Percentiles rank a stretch among this genome's conserved stretches.
Evolutionary conservation across 2,888 invertebrate genomes (phyloP).

Genomic region (Drosophila picticornis): DNA sequence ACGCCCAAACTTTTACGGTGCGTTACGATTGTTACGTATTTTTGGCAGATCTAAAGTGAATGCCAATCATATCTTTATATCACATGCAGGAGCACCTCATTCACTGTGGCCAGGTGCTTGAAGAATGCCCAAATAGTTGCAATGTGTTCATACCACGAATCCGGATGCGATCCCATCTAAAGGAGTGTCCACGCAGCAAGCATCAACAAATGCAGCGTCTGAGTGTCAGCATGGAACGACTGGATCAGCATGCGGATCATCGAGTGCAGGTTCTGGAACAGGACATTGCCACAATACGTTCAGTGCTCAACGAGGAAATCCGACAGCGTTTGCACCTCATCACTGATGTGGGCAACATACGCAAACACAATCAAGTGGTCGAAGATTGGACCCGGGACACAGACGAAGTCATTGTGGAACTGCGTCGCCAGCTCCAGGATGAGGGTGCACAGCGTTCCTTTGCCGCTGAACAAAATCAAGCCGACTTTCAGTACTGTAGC

Average conservation of each 20-base stretch:
- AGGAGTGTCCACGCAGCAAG: constrained; percentile 84
- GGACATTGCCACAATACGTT: constrained; percentile 75
- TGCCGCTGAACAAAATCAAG: constrained; percentile 87
- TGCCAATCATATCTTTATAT: neutral
- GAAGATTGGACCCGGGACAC: constrained; percentile 84
- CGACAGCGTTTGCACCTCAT: constrained; percentile 84
- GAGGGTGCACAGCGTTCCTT: constrained; percentile 86
- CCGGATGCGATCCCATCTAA: constrained; percentile 87
- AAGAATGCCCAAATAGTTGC: constrained; percentile 90
- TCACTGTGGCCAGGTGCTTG: constrained; percentile 90
- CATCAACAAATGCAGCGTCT: constrained; percentile 41
- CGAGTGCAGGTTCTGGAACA: constrained; percentile 81
- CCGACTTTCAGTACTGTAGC: constrained; percentile 87
- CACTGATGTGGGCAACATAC: constrained; percentile 84
- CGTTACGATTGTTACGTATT: constrained; percentile 13
- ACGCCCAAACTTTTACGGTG: constrained; percentile 89
- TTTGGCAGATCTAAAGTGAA: neutral
- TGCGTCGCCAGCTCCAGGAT: constrained; percentile 86
- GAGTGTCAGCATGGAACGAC: constrained; percentile 62
- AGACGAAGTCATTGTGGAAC: constrained; percentile 83
- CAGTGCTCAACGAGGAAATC: constrained; percentile 85
- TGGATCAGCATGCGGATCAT: constrained; percentile 73
- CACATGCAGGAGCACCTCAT: constrained; percentile 87
- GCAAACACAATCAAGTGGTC: constrained; percentile 84
- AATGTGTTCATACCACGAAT: constrained; percentile 90